phyloP scores from a whole-genome alignment of 2,113 vertebrate genomes.

The Aphyosemion australe region DNA sequence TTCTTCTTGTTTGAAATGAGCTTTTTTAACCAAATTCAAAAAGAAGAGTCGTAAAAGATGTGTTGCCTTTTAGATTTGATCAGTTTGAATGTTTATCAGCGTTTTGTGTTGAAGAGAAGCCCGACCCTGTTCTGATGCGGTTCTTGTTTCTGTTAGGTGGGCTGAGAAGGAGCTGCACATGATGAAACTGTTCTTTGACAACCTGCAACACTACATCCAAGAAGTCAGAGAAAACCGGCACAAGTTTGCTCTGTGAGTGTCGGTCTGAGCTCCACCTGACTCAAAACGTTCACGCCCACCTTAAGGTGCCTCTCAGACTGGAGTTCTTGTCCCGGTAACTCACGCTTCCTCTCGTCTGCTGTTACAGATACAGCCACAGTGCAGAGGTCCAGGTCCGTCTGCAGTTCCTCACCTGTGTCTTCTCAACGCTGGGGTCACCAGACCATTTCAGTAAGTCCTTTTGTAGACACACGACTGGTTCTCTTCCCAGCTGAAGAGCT shows the following conservation, averaged over 20 bases:
- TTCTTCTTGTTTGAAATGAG: not conserved
- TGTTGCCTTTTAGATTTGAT: too few relatives aligned
- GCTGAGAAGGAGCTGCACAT: slow-evolving; percentile 98
- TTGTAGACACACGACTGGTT: too few relatives aligned
- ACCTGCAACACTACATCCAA: slow-evolving; percentile 97
- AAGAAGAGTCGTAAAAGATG: too few relatives aligned
- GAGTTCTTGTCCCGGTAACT: too few relatives aligned
- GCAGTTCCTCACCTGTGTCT: slow-evolving; percentile 97
- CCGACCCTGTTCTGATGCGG: not conserved
- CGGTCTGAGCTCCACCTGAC: too few relatives aligned
- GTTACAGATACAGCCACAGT: slow-evolving; percentile 92
- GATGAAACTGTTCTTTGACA: slow-evolving; percentile 99
- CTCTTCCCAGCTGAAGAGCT: too few relatives aligned
- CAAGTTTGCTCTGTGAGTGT: slow-evolving; percentile 95
- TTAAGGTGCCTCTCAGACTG: too few relatives aligned
- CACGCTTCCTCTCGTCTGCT: not conserved
- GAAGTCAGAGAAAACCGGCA: slow-evolving; percentile 90
- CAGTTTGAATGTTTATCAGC: too few relatives aligned
- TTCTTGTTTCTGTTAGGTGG: slow-evolving; percentile 83
- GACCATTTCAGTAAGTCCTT: slow-evolving; percentile 94
- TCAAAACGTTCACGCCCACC: too few relatives aligned
- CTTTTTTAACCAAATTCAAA: not conserved
- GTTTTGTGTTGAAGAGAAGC: not conserved
- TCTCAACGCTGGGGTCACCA: slow-evolving; percentile 97
- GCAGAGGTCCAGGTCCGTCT: slow-evolving; percentile 98